phyloP scores from a whole-genome alignment of 2,113 vertebrate species.

The Polyodon spathula region DNA sequence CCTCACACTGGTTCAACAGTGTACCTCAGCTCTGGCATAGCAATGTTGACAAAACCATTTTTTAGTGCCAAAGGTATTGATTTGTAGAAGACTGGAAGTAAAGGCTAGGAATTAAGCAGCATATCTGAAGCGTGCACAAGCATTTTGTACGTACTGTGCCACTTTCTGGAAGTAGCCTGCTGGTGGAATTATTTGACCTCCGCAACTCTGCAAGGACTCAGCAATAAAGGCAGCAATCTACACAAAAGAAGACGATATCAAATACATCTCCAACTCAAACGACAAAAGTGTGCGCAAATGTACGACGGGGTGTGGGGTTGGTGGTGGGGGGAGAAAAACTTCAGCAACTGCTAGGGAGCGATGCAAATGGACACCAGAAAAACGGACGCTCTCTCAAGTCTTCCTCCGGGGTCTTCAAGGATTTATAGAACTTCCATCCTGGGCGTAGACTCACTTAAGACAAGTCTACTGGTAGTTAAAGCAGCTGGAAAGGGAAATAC shows the following conservation, averaged over 20 bases:
- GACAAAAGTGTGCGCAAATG: neutral
- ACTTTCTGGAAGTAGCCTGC: conserved; percentile 94
- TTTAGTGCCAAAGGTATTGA: neutral
- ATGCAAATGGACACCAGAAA: too few species aligned
- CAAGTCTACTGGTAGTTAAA: neutral
- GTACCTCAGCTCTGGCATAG: too few species aligned
- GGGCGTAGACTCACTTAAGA: neutral
- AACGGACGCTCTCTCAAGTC: too few species aligned
- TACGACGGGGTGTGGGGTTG: too few species aligned
- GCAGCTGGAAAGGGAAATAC: neutral
- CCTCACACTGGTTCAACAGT: too few species aligned
- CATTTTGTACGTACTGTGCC: conserved; percentile 75
- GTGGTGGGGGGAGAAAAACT: too few species aligned
- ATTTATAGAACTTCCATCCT: too few species aligned
- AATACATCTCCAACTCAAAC: neutral
- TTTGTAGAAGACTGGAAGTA: neutral
- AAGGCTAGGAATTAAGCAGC: neutral
- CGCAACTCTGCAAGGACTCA: conserved; percentile 96
- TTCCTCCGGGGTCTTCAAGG: too few species aligned
- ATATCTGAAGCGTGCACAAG: neutral
- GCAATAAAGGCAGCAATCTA: conserved; percentile 96
- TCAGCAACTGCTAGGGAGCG: too few species aligned
- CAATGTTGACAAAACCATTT: too few species aligned
- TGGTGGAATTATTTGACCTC: conserved; percentile 92
- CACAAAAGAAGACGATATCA: conserved; percentile 53